Evolutionary conservation across 1,140 invertebrate genomes (phyloP).

Genomic region (Halictus rubicundus): DNA sequence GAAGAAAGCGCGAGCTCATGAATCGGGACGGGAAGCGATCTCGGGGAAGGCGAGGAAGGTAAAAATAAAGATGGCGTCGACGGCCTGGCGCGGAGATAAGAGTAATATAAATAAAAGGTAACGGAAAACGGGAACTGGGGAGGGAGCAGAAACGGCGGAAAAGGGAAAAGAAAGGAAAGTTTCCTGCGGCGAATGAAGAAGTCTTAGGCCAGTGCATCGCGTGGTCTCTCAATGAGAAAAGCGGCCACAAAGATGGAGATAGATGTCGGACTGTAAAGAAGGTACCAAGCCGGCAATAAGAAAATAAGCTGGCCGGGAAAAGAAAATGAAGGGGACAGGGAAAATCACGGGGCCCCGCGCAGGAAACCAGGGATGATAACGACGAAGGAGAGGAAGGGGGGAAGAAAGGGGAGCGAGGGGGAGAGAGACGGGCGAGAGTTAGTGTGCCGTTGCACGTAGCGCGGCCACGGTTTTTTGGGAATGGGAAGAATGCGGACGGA

Average conservation of each 20-base stretch:
- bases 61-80: not conserved
- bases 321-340: constrained; percentile 39
- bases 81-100: not conserved
- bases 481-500: not conserved
- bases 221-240: constrained; percentile 39
- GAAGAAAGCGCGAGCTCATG: not conserved
- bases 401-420: not conserved
- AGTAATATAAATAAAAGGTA: constrained; percentile 45
- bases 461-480: not conserved
- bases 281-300: constrained; percentile 25
- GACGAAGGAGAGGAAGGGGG: not conserved
- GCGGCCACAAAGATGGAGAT: constrained; percentile 39
- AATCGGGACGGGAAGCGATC: not conserved
- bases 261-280: constrained; percentile 41
- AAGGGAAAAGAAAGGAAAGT: not conserved
- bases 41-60: not conserved
- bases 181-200: constrained; percentile 29
- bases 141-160: constrained; percentile 1
- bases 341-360: constrained; percentile 21
- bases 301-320: constrained; percentile 31
- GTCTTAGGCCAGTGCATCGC: constrained; percentile 35
- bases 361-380: constrained; percentile 6
- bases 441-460: constrained; percentile 32
- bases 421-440: constrained; percentile 6
- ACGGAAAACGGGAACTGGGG: not conserved